phyloP scores from a whole-genome alignment of 2,888 invertebrate species.

The Nymphalis urticae region DNA sequence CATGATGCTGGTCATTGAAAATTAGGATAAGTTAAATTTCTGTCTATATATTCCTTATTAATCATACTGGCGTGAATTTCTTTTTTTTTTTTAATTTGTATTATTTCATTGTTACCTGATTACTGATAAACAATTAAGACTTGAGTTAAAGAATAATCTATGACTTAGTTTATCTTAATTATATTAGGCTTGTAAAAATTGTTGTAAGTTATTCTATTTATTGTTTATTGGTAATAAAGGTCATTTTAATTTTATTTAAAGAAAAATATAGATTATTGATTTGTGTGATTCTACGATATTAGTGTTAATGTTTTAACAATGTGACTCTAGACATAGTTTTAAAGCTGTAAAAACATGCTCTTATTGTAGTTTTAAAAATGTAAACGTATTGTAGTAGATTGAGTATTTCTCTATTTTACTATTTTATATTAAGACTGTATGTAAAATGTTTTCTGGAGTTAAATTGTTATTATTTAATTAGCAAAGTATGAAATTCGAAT shows the following conservation, averaged over 20 bases:
- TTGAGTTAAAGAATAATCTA: constrained; percentile 40
- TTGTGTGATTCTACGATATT: constrained; percentile 35
- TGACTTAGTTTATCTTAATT: constrained; percentile 44
- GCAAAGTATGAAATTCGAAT: constrained; percentile 44
- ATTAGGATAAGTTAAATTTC: constrained; percentile 26
- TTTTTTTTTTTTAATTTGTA: constrained; percentile 26
- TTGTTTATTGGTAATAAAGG: constrained; percentile 55
- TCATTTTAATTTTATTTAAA: constrained; percentile 43
- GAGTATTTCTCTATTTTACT: constrained; percentile 40
- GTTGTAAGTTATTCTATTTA: constrained; percentile 45
- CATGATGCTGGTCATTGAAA: constrained; percentile 53
- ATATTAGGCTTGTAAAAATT: constrained; percentile 45
- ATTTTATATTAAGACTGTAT: constrained; percentile 47
- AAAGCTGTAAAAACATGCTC: constrained; percentile 37
- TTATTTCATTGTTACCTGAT: constrained; percentile 48
- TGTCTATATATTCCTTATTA: constrained; percentile 23
- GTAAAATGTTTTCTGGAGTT: constrained; percentile 43
- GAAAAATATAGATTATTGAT: constrained; percentile 32
- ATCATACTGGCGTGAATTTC: constrained; percentile 31
- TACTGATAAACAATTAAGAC: constrained; percentile 52
- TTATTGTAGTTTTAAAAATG: constrained; percentile 38
- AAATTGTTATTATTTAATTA: constrained; percentile 46
- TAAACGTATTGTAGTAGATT: constrained; percentile 40
- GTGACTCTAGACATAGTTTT: constrained; percentile 36
- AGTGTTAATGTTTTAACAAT: constrained; percentile 28